Evolutionary conservation across 2,113 vertebrate species (phyloP).

Genomic region (Cryptomyrus ogoouensis): DNA sequence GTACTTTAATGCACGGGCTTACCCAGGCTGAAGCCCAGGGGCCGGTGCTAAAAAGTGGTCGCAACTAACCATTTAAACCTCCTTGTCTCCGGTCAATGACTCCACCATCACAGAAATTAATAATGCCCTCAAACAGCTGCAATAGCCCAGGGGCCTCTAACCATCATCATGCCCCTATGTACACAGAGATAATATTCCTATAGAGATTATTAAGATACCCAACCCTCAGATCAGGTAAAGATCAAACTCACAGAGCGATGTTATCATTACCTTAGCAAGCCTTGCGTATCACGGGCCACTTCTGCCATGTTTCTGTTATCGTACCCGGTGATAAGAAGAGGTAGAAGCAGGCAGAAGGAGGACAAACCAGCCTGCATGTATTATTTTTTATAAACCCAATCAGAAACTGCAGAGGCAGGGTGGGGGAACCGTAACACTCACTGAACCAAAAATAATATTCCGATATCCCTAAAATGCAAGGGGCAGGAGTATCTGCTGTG

Average conservation of each 20-base stretch:
- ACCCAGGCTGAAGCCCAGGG: not conserved
- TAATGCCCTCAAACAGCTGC: not conserved
- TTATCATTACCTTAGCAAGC: constrained; percentile 17
- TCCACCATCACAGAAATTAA: not conserved
- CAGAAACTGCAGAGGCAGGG: not conserved
- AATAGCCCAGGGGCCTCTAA: not conserved
- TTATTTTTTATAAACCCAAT: not conserved
- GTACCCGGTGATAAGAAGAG: not conserved
- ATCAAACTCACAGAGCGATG: constrained; percentile 21
- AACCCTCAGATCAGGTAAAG: not conserved
- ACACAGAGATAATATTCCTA: not conserved
- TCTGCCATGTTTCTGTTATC: not conserved
- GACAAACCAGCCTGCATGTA: not conserved
- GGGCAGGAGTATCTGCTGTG: not conserved
- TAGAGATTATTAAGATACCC: constrained; percentile 12
- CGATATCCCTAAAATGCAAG: not conserved
- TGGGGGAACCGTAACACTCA: not conserved
- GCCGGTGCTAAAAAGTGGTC: too few relatives aligned
- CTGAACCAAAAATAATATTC: not conserved
- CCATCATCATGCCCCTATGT: not conserved
- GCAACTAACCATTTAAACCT: not conserved
- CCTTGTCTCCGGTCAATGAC: not conserved
- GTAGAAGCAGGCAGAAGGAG: not conserved
- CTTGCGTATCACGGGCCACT: not conserved
- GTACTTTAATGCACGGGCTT: not conserved